Base-by-base conservation (phyloP, 2,797 vertebrate species). In the Allenopithecus nigroviridis region DNA sequence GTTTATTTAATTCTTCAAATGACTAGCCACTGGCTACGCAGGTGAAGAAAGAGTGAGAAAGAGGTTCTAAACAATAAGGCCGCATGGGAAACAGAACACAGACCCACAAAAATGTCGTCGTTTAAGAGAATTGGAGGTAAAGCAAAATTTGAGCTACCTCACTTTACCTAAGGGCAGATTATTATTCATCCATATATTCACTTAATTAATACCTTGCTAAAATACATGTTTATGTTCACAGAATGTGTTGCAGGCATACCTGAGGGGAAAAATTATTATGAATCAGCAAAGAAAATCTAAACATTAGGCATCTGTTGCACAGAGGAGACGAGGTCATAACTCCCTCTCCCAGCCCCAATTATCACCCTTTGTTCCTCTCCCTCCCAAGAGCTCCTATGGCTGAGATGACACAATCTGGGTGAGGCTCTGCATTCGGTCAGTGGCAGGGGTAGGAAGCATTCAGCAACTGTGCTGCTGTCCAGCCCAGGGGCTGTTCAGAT, bases 251-350 rank as follows among this genome's bases (percentile, higher is more conserved):
- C 26, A 55, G 50, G 53, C 59, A 80, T 39, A 83, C 5, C 8
- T 19, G 8, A 85, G 28, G 21, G 57, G 81, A 36, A 50, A 90
- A 59, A 75, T 36, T 19, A 72, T 59, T 81, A 33, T 30, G 17
- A 89, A 61, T 46, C 39, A 96, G 41, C 48, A 95, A 90, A 96
- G 94, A 92, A 19, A 28, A 90, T 33, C n/a, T 70, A 76, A 83
- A 41, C 43, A 53, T 41, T 46, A 59, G 39, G 48, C 30, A 87
- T 84, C 64, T 53, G 26, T 11, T 96, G 68, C 36, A 57, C 8
- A 72, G 30, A 48, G 50, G 6, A 61, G 5, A 24, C 16, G 8
- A 28, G 2, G 14, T 13, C 46, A 26, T 57, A 83, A 78, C 50
- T n/a, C 53, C 72, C 22, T n/a, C 46, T 55, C 10, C 7, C 11